Evolutionary conservation across 2,888 invertebrate species (phyloP).

Genomic region (Achlya flavicornis): DNA sequence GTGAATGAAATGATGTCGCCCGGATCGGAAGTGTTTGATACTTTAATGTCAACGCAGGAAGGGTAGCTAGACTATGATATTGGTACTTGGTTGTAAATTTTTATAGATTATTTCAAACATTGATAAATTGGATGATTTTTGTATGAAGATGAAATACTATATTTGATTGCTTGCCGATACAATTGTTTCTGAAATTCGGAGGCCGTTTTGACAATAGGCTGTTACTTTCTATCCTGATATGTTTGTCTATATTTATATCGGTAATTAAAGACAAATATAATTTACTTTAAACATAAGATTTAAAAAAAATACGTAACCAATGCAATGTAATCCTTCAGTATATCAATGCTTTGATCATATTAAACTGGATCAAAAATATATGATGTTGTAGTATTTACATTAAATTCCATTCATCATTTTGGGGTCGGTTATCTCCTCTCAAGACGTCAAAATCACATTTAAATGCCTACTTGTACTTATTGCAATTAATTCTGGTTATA

Average conservation of each 20-base stretch:
- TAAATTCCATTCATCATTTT: neutral
- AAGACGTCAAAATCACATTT: too few species aligned
- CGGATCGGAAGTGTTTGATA: constrained; percentile 86
- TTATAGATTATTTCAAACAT: neutral
- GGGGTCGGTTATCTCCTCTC: neutral
- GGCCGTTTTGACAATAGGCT: neutral
- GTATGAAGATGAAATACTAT: neutral
- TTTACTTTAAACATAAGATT: too few species aligned
- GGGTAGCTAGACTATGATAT: constrained; percentile 67
- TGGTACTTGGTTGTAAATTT: constrained; percentile 68
- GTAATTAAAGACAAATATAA: too few species aligned
- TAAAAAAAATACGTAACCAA: neutral
- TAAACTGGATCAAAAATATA: neutral
- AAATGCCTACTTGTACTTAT: too few species aligned
- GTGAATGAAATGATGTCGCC: constrained; percentile 68
- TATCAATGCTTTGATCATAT: neutral
- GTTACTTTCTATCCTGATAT: too few species aligned
- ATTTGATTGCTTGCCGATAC: too few species aligned
- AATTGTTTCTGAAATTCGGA: too few species aligned
- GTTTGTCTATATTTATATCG: too few species aligned
- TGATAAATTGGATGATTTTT: neutral
- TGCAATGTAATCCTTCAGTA: neutral
- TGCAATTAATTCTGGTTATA: too few species aligned
- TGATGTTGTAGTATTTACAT: neutral
- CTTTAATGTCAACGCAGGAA: constrained; percentile 67